Evolutionary conservation across 1,140 invertebrate species (phyloP).

Genomic region (Dermatophagoides farinae): DNA sequence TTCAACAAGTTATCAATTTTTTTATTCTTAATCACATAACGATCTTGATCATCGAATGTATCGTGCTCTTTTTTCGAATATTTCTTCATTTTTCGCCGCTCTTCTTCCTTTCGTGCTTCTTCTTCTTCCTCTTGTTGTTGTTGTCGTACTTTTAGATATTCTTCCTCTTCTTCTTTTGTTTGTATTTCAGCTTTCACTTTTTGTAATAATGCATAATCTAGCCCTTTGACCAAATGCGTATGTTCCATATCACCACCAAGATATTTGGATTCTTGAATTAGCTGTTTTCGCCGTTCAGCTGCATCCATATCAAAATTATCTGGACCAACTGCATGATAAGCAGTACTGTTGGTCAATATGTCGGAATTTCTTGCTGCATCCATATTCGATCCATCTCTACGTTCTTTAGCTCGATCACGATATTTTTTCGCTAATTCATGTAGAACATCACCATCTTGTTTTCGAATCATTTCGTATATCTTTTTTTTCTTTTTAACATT

Average conservation of each 20-base stretch:
- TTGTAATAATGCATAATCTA: constrained; percentile 96
- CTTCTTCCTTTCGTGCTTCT: constrained; percentile 16
- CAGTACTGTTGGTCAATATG: constrained; percentile 64
- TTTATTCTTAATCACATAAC: constrained; percentile 1
- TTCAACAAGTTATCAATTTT: constrained; percentile 30
- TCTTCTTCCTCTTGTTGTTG: constrained; percentile 33
- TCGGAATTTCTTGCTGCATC: constrained; percentile 45
- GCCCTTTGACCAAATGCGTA: constrained; percentile 97
- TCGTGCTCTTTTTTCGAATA: neutral
- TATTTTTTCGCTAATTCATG: constrained; percentile 75
- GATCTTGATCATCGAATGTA: neutral
- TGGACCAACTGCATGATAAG: constrained; percentile 83
- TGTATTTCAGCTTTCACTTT: constrained; percentile 41
- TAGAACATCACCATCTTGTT: constrained; percentile 85
- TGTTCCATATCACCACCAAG: constrained; percentile 99
- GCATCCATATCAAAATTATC: constrained; percentile 80
- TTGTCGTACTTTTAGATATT: constrained; percentile 29
- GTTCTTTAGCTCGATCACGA: constrained; percentile 47
- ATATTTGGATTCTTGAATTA: constrained; percentile 98
- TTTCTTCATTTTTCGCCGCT: constrained; percentile 20
- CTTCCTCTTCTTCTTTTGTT: constrained; percentile 11
- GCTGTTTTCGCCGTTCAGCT: constrained; percentile 76
- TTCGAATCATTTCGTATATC: constrained; percentile 74
- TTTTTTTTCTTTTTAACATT: constrained; percentile 32
- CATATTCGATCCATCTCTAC: constrained; percentile 53